Percentiles rank a stretch among this genome's conserved stretches.
These are phyloP conservation scores for Hipposideros armiger DNA, from an alignment of 2,113 vertebrate species.

Conservation along the genomic window DNA sequence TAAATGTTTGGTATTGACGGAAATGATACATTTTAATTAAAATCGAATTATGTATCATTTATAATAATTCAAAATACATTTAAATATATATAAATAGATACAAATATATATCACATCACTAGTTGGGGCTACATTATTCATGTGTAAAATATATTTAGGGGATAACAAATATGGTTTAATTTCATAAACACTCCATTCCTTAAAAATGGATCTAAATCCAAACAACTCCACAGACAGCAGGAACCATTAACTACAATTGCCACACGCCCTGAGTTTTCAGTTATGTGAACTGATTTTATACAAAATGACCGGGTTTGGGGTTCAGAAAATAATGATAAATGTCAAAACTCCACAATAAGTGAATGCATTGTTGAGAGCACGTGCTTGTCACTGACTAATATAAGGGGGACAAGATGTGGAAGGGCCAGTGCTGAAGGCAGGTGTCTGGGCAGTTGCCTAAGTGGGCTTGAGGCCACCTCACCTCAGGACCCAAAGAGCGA, in stretches of 20 bases:
- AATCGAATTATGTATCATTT: neutral
- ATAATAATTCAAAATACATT: slow-evolving; percentile 28
- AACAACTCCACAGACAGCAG: neutral
- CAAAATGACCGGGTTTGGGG: neutral
- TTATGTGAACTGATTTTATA: neutral
- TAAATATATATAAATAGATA: neutral
- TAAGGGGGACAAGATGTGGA: fast-evolving
- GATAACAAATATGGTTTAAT: neutral
- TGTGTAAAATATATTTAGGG: neutral
- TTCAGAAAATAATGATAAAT: neutral
- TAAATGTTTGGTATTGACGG: neutral
- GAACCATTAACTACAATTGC: neutral
- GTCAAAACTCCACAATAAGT: neutral
- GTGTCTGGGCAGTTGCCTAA: neutral
- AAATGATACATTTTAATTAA: slow-evolving; percentile 41
- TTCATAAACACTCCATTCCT: neutral
- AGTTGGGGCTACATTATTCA: neutral
- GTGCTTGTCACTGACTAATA: neutral
- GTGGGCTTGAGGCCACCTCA: neutral
- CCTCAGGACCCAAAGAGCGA: neutral
- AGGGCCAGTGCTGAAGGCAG: neutral
- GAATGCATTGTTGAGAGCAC: neutral
- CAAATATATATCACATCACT: neutral
- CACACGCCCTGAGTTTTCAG: neutral
- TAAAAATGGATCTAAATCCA: neutral